A percentile compares a stretch with the other conserved stretches of the same genome.
Conservation (phyloP, 2,113 vertebrate species). For the Agapornis roseicollis region DNA sequence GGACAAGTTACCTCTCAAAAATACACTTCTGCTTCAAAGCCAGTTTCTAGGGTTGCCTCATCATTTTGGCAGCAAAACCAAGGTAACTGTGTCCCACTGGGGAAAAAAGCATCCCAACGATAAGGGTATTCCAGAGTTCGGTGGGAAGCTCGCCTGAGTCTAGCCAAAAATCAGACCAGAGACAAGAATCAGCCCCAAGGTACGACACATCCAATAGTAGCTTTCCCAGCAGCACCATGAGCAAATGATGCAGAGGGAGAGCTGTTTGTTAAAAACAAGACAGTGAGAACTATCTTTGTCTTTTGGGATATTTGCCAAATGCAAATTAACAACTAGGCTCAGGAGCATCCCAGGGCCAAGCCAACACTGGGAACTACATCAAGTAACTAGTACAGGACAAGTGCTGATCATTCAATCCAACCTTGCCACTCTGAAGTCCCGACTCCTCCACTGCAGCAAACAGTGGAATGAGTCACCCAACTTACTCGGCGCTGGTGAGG, state of each 20-base stretch:
- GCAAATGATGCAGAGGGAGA: neutral
- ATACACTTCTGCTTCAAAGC: neutral
- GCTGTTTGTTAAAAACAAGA: neutral
- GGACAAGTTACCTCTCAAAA: neutral
- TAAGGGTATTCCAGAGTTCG: neutral
- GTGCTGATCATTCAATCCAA: neutral
- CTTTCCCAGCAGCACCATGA: neutral
- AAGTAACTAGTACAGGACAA: neutral
- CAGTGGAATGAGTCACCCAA: neutral
- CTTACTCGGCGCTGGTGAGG: too few relatives aligned
- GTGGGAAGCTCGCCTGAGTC: neutral
- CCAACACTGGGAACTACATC: fast-evolving
- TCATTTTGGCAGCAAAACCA: neutral
- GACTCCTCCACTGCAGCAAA: neutral
- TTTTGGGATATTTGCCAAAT: neutral
- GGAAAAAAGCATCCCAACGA: neutral
- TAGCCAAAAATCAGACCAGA: neutral
- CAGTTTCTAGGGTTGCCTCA: neutral
- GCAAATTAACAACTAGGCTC: neutral
- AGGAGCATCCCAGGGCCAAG: neutral
- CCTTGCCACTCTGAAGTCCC: neutral
- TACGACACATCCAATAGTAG: neutral
- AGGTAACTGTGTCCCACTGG: neutral
- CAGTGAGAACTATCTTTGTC: neutral
- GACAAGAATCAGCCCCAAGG: neutral